Conservation (phyloP, 2,888 invertebrate genomes). For the Melinaea menophilus region DNA sequence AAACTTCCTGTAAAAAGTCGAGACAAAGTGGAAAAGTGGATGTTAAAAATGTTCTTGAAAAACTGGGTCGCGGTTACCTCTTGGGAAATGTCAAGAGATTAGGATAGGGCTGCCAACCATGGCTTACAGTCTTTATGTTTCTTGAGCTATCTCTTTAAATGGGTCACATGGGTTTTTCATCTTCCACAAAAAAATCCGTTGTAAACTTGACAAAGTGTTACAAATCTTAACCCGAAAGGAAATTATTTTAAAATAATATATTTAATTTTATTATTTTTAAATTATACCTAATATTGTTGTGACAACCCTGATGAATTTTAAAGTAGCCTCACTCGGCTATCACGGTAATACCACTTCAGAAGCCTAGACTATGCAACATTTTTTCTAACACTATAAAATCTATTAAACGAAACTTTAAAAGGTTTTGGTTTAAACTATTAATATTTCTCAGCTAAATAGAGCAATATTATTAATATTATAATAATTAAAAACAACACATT, state of each 20-base stretch:
- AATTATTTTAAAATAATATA: no score
- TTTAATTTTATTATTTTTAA: no score
- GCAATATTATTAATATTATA: no score
- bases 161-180: not conserved
- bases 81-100: constrained; percentile 34
- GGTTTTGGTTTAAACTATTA: not conserved
- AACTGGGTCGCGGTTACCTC: constrained; percentile 42
- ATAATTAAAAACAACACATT: no score
- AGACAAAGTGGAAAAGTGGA: constrained; percentile 23
- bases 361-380: constrained; percentile 11
- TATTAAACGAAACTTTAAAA: not conserved
- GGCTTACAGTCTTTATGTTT: constrained; percentile 5
- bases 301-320: constrained; percentile 19
- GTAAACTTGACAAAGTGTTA: no score
- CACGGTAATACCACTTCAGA: constrained; percentile 20
- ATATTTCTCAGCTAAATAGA: not conserved
- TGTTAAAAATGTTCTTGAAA: constrained; percentile 23
- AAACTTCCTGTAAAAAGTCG: constrained; percentile 11
- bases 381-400: constrained; percentile 9
- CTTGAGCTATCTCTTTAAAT: not conserved
- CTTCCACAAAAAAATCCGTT: no score
- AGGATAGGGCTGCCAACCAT: constrained; percentile 34
- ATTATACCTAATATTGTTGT: not conserved
- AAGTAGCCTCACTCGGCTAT: constrained; percentile 18
- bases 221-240: no score